Evolutionary conservation across 1,140 invertebrate genomes (phyloP), one percentile per base, ranked within the genome.

Genomic region (Temnothorax longispinosus): DNA sequence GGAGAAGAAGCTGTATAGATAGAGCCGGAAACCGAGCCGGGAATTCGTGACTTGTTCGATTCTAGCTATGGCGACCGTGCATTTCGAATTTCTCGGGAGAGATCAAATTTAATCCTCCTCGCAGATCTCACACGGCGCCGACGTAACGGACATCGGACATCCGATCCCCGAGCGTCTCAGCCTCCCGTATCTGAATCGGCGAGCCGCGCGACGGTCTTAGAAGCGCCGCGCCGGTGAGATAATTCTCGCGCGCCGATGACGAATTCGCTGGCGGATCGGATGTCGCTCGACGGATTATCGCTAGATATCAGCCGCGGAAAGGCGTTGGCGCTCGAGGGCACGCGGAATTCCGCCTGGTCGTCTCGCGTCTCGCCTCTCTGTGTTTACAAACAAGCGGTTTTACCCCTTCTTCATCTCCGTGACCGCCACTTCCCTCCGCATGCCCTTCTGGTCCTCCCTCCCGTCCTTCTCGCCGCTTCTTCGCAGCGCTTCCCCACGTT

Each of bases 371-470:
- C 82, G 90, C 50, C 56, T 91, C 84, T 92, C 89, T 92, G 90
- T 92, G 92, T 92, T 93, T 93, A 92, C 92, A 93, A 92, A 93
- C 91, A 92, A 88, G 75, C 85, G 69, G 18, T 54, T 67, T 5
- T n/a, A n/a, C 58, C 47, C 44, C 11, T 35, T 52, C 50, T 21
- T n/a, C 74, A 27, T 64, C 18, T 65, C 27, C 38, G 62, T 38
- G 44, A 27, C n/a, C 38, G 32, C 84, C 76, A 71, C 85, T 47
- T 72, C 76, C 13, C 78, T 74, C 62, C 41, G 44, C 35, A 41
- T 41, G 75, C 41, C 54, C 50, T 72, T 74, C 50, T 69, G 47
- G 44, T 27, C 54, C 64, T 56, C 58, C 67, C 44, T 80, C 41
- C 18, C 44, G 15, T 18, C 47, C 69, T 8, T 54, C 21, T 50